Conservation (phyloP, 2,888 invertebrate genomes). For the Plebejus melissa region DNA sequence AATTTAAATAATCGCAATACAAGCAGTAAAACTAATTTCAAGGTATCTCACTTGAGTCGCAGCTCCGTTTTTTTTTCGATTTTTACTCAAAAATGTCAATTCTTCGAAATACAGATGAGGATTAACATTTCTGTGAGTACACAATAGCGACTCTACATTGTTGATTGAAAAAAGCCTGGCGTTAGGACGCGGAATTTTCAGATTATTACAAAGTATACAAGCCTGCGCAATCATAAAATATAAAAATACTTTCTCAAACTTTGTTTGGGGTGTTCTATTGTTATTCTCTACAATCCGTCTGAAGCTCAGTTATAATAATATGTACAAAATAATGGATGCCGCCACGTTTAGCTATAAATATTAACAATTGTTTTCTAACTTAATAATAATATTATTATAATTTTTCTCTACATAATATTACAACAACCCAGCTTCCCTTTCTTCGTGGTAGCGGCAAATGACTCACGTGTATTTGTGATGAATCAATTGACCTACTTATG, state of each 20-base stretch:
- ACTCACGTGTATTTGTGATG: constrained; percentile 40
- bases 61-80: constrained; percentile 13
- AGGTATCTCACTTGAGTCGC: not conserved
- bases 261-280: not conserved
- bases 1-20: not conserved
- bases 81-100: not conserved
- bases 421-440: not conserved
- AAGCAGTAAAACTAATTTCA: not conserved
- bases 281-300: constrained; percentile 3
- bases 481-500: constrained; percentile 46
- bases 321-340: not conserved
- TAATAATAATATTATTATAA: not conserved
- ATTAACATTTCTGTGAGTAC: not conserved
- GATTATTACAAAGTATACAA: constrained; percentile 8
- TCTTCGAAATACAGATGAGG: constrained; percentile 16
- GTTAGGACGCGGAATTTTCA: constrained; percentile 12
- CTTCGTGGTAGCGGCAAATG: constrained; percentile 33
- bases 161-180: not conserved
- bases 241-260: constrained; percentile 14
- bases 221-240: constrained; percentile 17
- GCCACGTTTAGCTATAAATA: not conserved
- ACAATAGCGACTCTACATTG: constrained; percentile 11
- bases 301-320: not conserved
- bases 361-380: no score
- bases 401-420: not conserved